These are phyloP conservation scores for Neuroterus valhalla DNA, from an alignment of 1,140 invertebrate genomes.

Conservation along the genomic window DNA sequence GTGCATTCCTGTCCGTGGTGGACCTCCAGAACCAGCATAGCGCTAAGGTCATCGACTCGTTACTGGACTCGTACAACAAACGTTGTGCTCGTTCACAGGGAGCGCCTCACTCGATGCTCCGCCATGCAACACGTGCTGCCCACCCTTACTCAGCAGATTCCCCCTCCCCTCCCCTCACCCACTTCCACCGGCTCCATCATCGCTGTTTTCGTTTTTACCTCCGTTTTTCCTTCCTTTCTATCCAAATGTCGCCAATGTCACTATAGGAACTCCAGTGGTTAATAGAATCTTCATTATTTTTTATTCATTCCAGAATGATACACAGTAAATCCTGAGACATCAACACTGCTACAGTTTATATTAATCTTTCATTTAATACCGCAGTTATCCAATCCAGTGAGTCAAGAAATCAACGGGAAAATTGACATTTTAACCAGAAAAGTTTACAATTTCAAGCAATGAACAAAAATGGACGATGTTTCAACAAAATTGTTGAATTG, in stretches of 20 bases:
- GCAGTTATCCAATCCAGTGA: too few species aligned
- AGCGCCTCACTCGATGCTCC: slow-evolving; percentile 6
- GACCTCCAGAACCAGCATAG: slow-evolving; percentile 22
- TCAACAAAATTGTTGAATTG: too few species aligned
- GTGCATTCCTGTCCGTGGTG: slow-evolving; percentile 21
- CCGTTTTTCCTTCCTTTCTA: neutral
- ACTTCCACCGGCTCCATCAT: neutral
- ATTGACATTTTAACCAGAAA: too few species aligned
- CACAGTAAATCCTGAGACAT: neutral
- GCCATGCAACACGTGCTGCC: slow-evolving; percentile 21
- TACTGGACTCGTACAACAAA: slow-evolving; percentile 17
- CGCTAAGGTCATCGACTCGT: slow-evolving; percentile 29
- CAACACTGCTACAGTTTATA: neutral
- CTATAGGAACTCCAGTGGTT: neutral
- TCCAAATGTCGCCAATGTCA: neutral
- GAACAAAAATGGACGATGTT: too few species aligned
- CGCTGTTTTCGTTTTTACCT: neutral
- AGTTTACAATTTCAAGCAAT: too few species aligned
- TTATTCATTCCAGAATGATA: neutral
- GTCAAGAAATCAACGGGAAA: too few species aligned
- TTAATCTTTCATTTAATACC: neutral
- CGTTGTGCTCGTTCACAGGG: slow-evolving; percentile 23
- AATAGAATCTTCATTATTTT: slow-evolving; percentile 9
- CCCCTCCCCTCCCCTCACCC: neutral
- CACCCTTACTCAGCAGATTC: slow-evolving; percentile 18